A percentile compares a stretch with the other conserved stretches of the same genome.
Conservation (phyloP, 2,113 vertebrate species). For the Lepidothrix coronata region DNA sequence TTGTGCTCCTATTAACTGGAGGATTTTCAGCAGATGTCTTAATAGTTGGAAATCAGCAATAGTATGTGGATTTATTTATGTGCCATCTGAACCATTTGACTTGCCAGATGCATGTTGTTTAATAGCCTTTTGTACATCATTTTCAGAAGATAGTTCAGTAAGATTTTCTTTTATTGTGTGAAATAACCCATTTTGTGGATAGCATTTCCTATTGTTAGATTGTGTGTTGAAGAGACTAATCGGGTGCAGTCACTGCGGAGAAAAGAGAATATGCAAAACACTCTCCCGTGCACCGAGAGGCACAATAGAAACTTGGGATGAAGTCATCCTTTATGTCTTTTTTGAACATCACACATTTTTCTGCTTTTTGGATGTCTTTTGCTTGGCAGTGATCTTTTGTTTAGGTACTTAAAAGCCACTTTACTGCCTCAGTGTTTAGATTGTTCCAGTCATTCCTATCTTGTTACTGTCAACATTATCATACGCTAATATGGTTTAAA, state of each 20-base stretch:
- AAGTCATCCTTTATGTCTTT: constrained; percentile 23
- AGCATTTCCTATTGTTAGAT: constrained; percentile 40
- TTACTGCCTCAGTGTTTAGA: constrained; percentile 35
- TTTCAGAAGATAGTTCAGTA: constrained; percentile 53
- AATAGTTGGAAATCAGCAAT: constrained; percentile 65
- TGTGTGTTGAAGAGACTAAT: constrained; percentile 46
- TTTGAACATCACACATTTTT: constrained; percentile 30
- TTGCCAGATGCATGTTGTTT: constrained; percentile 59
- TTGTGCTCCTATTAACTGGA: constrained; percentile 48
- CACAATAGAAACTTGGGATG: constrained; percentile 40
- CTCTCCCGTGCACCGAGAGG: not conserved
- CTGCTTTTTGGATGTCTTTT: constrained; percentile 31
- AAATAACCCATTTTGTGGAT: constrained; percentile 55
- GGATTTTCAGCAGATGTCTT: constrained; percentile 63
- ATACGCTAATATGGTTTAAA: constrained; percentile 14
- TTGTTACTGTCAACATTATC: constrained; percentile 39
- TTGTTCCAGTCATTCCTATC: constrained; percentile 41
- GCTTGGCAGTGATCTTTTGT: constrained; percentile 32
- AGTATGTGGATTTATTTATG: constrained; percentile 58
- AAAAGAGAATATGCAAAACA: constrained; percentile 52
- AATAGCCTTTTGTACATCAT: constrained; percentile 60
- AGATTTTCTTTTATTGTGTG: constrained; percentile 59
- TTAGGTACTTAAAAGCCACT: constrained; percentile 43
- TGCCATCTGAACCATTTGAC: constrained; percentile 65
- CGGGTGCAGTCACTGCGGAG: constrained; percentile 21